Evolutionary conservation across 1,140 invertebrate species (phyloP).

Genomic region (Manduca sexta): DNA sequence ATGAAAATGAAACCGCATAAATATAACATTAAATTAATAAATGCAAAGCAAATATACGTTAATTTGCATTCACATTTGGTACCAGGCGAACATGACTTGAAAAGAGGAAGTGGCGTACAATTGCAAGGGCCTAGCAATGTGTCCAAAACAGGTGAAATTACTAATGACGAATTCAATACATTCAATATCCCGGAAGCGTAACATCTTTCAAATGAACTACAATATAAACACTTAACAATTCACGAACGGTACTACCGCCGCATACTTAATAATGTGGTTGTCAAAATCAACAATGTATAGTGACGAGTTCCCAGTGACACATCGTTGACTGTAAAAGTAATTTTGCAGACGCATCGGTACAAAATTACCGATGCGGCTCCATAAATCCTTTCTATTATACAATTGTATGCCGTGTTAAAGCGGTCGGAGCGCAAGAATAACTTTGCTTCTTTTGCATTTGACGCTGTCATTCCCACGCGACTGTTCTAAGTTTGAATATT

Average conservation of each 20-base stretch:
- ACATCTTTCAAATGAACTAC: conserved; percentile 33
- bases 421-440: conserved; percentile 2
- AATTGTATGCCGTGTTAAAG: no score
- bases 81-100: conserved; percentile 7
- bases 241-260: conserved; percentile 21
- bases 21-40: no score
- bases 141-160: conserved; percentile 22
- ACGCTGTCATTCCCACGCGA: conserved; percentile 31
- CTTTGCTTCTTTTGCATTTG: conserved; percentile 11
- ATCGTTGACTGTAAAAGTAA: conserved; percentile 1
- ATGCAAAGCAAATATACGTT: no score
- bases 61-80: background rate
- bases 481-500: conserved; percentile 6
- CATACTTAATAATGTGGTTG: background rate
- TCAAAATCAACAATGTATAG: background rate
- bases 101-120: conserved; percentile 6
- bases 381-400: no score
- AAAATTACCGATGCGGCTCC: background rate
- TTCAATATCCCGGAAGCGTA: conserved; percentile 33
- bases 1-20: no score
- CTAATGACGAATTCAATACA: conserved; percentile 8
- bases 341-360: background rate
- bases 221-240: conserved; percentile 34
- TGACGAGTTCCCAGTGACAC: background rate
- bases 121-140: background rate